Conservation (phyloP, 2,113 vertebrate species). For the Willisornis vidua region DNA sequence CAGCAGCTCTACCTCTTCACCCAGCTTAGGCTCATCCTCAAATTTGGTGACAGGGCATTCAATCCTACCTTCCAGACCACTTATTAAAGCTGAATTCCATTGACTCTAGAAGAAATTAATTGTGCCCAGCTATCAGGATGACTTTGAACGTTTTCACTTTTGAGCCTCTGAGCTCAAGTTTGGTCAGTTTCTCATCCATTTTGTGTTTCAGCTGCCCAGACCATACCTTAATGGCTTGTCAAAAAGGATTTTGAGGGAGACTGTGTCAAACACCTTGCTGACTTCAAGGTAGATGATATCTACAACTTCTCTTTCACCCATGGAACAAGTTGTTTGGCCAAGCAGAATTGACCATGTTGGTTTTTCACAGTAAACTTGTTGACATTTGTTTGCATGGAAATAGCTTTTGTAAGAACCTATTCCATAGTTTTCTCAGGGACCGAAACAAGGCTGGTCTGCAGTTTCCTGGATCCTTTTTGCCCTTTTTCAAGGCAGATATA, state of each 20-base stretch:
- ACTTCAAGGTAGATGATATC: background rate
- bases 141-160: background rate
- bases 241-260: background rate
- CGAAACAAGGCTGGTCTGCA: background rate
- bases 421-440: background rate
- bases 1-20: background rate
- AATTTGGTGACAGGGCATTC: background rate
- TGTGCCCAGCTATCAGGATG: background rate
- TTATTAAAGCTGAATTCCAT: background rate
- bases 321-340: background rate
- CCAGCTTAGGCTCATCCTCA: background rate
- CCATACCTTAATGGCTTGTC: background rate
- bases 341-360: background rate
- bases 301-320: background rate
- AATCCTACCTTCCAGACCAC: background rate
- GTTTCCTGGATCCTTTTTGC: background rate
- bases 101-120: background rate
- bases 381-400: background rate
- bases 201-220: background rate
- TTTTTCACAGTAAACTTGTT: background rate
- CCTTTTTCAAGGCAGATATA: background rate
- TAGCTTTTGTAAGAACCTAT: background rate
- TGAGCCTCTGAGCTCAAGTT: background rate
- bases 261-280: background rate
- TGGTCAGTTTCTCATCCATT: background rate